Base-by-base conservation (phyloP, 64 coral and sea anemone genomes). In the Porites australiensis region DNA sequence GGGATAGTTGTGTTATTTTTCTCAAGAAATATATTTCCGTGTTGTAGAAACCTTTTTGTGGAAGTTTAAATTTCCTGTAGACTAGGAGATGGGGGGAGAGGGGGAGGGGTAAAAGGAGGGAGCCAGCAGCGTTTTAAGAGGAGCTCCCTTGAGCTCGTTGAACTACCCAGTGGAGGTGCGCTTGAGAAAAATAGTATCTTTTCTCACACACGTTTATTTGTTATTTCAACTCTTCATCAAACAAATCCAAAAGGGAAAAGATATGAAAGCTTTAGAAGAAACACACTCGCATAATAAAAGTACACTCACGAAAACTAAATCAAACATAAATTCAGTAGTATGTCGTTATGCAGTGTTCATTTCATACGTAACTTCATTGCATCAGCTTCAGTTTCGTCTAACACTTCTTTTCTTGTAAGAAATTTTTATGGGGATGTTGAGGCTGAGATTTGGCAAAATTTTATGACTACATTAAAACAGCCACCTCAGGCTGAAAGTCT, bases 51-150 rank as follows among this genome's bases (percentile, higher is more conserved):
- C 64, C n/a, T 67, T 67, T 67, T 67, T 13, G 64, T 67, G 64
- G 64, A 3, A 67, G 64, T 67, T 67, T 67, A 67, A 67, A 67
- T 67, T 67, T 67, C 64, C 64, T 67, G 64, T 19, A 67, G 64
- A 67, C 64, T 67, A 67, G 64, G 18, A 16, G 64, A 67, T 13
- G 64, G 64, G 27, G 27, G 27, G 27, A 1, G 27, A 1, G 27
- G 27, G 27, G 27, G 27, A 1, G 27, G 27, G 64, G 64, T 13
- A 18, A 67, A 67, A 67, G 64, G 64, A 67, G 64, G 64, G 14
- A 67, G 64, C 64, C 64, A 67, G 14, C 64, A 67, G 64, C 64
- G 64, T 67, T 67, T 67, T 67, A 67, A 67, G 64, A 67, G 64
- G 64, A 67, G 27, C 64, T 67, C 18, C 64, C 64, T 3, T 19